These are phyloP conservation scores for Drosophila kambysellisi DNA, from an alignment of 2,888 invertebrate genomes.

Conservation along the genomic window DNA sequence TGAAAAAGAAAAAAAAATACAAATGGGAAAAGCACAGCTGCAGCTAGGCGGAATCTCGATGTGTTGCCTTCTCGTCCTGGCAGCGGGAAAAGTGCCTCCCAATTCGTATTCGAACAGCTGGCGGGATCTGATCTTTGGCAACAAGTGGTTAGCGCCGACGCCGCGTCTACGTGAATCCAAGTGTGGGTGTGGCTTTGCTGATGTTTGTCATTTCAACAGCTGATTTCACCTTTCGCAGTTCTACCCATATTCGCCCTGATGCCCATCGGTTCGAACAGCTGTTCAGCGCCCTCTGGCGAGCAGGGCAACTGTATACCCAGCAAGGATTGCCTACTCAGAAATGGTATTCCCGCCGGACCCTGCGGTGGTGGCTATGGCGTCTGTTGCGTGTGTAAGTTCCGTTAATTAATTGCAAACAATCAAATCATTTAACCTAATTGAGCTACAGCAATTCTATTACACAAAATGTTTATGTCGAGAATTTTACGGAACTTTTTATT, in stretches of 20 bases:
- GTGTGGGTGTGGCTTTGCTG: slow-evolving; percentile 66
- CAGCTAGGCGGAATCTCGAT: slow-evolving; percentile 21
- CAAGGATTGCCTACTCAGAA: slow-evolving; percentile 89
- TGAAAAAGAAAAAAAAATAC: neutral
- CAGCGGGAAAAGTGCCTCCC: slow-evolving; percentile 47
- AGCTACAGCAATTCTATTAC: neutral
- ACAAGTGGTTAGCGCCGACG: slow-evolving; percentile 71
- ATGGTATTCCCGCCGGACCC: slow-evolving; percentile 91
- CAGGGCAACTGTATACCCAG: slow-evolving; percentile 92
- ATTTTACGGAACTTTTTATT: neutral
- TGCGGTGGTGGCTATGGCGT: slow-evolving; percentile 88
- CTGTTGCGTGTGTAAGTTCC: slow-evolving; percentile 84
- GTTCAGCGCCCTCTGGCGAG: slow-evolving; percentile 91
- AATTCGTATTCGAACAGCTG: slow-evolving; percentile 67
- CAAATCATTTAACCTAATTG: neutral
- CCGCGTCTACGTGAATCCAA: slow-evolving; percentile 74
- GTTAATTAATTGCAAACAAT: neutral
- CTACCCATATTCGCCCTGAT: slow-evolving; percentile 92
- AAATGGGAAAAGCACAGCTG: slow-evolving; percentile 21
- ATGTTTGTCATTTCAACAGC: slow-evolving; percentile 8
- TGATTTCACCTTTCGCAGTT: slow-evolving; percentile 86
- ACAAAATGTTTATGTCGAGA: neutral
- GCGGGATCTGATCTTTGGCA: slow-evolving; percentile 83
- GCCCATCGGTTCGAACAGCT: slow-evolving; percentile 91
- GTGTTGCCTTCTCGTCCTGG: slow-evolving; percentile 48